Conservation (phyloP, 2,888 invertebrate genomes). For the Himalopsyche tibetana region DNA sequence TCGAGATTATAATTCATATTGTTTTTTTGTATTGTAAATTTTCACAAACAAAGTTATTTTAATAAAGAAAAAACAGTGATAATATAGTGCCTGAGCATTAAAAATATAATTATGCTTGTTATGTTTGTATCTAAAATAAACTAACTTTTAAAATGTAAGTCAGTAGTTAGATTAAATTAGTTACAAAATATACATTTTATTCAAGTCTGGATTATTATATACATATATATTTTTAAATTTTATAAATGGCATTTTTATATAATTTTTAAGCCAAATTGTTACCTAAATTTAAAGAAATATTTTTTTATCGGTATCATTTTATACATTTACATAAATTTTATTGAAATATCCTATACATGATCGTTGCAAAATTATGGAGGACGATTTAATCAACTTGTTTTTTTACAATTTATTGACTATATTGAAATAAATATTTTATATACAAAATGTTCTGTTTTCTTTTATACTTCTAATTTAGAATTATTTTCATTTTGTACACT, state of each 20-base stretch:
- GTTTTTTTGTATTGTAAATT: background rate
- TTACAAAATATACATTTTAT: background rate
- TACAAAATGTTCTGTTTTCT: background rate
- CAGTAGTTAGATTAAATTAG: background rate
- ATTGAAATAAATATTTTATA: constrained; percentile 39
- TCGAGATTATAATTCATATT: constrained; percentile 15
- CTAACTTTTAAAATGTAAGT: background rate
- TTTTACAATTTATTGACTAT: constrained; percentile 7
- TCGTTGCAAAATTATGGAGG: background rate
- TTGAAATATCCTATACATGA: background rate
- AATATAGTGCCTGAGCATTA: constrained; percentile 32
- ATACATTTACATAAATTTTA: background rate
- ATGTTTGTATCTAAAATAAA: background rate
- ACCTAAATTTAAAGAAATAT: constrained; percentile 11
- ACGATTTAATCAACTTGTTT: background rate
- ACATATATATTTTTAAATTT: background rate
- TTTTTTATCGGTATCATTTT: background rate
- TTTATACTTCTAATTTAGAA: background rate
- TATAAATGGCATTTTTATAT: background rate
- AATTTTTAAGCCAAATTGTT: constrained; percentile 4
- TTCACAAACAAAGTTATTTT: background rate
- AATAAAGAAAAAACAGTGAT: constrained; percentile 13
- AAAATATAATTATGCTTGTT: background rate
- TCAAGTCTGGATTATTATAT: background rate
- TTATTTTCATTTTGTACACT: too few species aligned